Conservation (phyloP, 2,113 vertebrate genomes). For the Tylochromis polylepis region DNA sequence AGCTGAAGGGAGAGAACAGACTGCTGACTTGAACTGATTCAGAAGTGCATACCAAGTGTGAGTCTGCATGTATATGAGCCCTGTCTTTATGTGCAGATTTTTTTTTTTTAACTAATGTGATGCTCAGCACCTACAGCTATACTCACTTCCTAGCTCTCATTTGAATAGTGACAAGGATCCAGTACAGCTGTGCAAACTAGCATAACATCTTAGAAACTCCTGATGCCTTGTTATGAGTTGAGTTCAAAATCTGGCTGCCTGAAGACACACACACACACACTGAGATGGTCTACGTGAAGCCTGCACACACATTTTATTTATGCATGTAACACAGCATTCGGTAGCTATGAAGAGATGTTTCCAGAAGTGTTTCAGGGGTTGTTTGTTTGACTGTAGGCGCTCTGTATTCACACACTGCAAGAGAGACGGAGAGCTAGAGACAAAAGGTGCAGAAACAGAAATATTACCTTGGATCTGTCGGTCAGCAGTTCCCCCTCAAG, state of each 20-base stretch:
- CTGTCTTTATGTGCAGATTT: not conserved
- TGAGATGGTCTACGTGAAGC: not conserved
- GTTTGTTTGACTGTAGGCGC: not conserved
- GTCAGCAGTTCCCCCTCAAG: slow-evolving; percentile 6
- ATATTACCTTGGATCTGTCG: slow-evolving; percentile 4
- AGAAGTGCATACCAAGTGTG: slow-evolving; percentile 5
- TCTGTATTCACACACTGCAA: not conserved
- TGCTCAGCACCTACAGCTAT: slow-evolving; percentile 18
- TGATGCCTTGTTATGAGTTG: not conserved
- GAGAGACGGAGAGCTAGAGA: not conserved
- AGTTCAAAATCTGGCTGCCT: not conserved
- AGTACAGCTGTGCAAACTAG: slow-evolving; percentile 11
- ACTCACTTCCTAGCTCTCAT: slow-evolving; percentile 1
- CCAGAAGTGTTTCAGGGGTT: not conserved
- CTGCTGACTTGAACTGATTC: slow-evolving; percentile 35
- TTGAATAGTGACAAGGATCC: slow-evolving; percentile 19
- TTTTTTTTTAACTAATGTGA: not conserved
- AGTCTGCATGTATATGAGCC: slow-evolving; percentile 17
- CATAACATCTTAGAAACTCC: slow-evolving; percentile 3
- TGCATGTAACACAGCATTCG: not conserved
- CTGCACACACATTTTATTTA: not conserved
- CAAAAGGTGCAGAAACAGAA: not conserved
- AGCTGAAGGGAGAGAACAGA: slow-evolving; percentile 17
- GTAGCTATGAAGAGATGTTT: not conserved
- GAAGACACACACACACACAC: not conserved